Evolutionary conservation across 64 coral and sea anemone genomes (phyloP), one percentile per base, ranked within the genome.

Genomic region (Exaiptasia diaphana): DNA sequence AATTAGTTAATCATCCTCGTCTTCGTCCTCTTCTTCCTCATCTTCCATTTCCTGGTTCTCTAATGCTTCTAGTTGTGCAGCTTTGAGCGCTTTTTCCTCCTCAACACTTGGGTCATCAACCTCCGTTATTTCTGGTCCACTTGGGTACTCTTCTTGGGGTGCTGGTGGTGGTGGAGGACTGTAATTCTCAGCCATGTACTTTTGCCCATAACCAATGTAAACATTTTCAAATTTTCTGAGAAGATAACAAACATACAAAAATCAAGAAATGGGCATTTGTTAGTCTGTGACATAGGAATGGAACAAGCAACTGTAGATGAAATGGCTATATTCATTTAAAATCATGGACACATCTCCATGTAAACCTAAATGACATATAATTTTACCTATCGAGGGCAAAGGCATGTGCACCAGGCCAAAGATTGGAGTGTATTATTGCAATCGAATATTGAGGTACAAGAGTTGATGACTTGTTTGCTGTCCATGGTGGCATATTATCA

Each of bases 151-250:
- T 56, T 99, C 95, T 75, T 93, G 95, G 7, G 95, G 95, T 59
- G 80, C 55, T 9, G 95, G 85, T 68, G 95, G 95, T 5, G 95
- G 78, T 13, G 95, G 95, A 15, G 95, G 95, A 57, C 95, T 99
- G 37, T 99, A 99, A 67, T 99, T 99, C 64, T 99, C 95, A 71
- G 95, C 90, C 72, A 80, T 73, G 56, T 81, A 99, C 76, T 92
- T 92, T 58, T 99, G 95, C 28, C 85, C 95, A 90, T 89, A 93
- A 28, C 95, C 90, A 81, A 99, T 79, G 56, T 99, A 99, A 30
- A 99, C 78, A 35, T 99, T 99, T 45, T 99, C 95, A 80, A 99
- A 99, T 93, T 99, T 99, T 60, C 95, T 99, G 64, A 12, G 20
- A 10, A 36, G 14, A 65, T n/a, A 67, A 28, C 23, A 59, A 4